Evolutionary conservation across 2,888 invertebrate species (phyloP), one percentile per base, ranked within the genome.

Genomic region (Eristalis tenax): DNA sequence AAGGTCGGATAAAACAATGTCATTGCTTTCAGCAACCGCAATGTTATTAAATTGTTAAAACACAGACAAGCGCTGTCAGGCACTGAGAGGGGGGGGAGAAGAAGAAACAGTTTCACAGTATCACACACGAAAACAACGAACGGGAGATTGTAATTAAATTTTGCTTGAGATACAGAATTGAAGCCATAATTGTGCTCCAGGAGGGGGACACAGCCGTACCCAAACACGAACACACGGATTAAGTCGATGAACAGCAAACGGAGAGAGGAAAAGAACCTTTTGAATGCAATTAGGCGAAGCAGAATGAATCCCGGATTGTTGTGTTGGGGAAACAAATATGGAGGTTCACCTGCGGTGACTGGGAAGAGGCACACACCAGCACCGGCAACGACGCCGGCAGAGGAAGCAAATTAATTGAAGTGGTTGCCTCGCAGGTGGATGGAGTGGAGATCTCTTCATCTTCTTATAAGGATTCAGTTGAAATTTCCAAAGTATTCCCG

Each of bases 1-100:
- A 86, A 86, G 83, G 82, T 86, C 78, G 78, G 70, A 78, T 74
- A 57, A 71, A 86, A 79, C 86, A 83, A 83, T 86, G 86, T 83
- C 83, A 86, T 83, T 86, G 86, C 83, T 86, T 78, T 86, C 70
- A 82, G 78, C 70, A 75, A 71, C 86, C 77, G 75, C 78, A 75
- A 78, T 78, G 69, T 74, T 83, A 83, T 82, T 78, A 74, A 83
- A 78, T 78, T 78, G 74, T 83, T 82, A 50, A 73, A 70, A 26
- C 59, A 59, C 59, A 59, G 70, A 78, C 64, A 43, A 66, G 61
- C 63, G 40, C 6, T 35, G 18, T n/a, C 32, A 8, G 28, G 50
- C 22, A 15, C 18, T 69, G 43, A 35, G 13, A 18, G 10, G 22
- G 56, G 18, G 8, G 0, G 2, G 4, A 22, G 10, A n/a, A 22